These are phyloP conservation scores for Apotomis betuletana DNA, from an alignment of 2,888 invertebrate species.

Conservation along the genomic window DNA sequence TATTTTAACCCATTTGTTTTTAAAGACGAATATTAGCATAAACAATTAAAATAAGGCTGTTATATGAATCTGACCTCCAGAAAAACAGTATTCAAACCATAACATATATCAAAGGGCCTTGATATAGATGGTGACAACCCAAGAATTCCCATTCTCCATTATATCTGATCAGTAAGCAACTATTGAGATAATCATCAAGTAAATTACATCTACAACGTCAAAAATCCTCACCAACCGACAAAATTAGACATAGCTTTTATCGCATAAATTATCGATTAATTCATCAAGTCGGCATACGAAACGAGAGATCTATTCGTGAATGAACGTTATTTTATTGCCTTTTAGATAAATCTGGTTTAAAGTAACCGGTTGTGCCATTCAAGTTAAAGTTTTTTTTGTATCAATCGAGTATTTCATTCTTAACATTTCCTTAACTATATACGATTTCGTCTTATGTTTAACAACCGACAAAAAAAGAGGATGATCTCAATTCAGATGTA, in stretches of 20 bases:
- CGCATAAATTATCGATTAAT: conserved; percentile 25
- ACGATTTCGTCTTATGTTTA: too few species aligned
- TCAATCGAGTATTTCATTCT: not conserved
- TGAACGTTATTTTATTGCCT: conserved; percentile 14
- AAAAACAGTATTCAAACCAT: too few species aligned
- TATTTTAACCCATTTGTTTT: too few species aligned
- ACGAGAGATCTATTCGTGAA: conserved; percentile 1
- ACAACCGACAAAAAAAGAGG: too few species aligned
- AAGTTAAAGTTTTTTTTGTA: not conserved
- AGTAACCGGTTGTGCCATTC: conserved; percentile 11
- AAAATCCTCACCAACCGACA: not conserved
- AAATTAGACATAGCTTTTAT: conserved; percentile 10
- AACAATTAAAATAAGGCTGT: too few species aligned
- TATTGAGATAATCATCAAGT: not conserved
- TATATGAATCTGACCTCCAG: too few species aligned
- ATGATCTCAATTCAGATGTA: too few species aligned
- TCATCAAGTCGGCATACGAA: not conserved
- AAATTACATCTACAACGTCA: not conserved
- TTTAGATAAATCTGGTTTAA: conserved; percentile 1
- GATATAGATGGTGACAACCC: too few species aligned
- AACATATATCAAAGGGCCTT: too few species aligned
- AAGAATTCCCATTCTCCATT: too few species aligned
- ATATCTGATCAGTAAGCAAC: too few species aligned
- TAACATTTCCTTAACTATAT: not conserved
- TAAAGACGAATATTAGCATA: too few species aligned